Percentiles rank a stretch among this genome's conserved stretches.
Evolutionary conservation across 2,888 invertebrate species (phyloP).

Genomic region (Pyrocoelia pectoralis): DNA sequence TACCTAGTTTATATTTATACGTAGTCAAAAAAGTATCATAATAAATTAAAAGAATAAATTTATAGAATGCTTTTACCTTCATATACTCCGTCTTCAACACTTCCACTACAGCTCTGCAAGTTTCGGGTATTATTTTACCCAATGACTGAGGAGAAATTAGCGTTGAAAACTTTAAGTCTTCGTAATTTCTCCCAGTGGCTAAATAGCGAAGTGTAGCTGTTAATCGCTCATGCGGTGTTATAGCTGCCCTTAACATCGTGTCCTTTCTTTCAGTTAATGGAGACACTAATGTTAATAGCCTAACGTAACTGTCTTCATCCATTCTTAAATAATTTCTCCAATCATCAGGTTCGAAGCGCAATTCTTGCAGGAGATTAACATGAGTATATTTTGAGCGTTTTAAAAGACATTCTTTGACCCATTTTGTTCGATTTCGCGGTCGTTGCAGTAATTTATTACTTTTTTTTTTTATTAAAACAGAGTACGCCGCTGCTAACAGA

Average conservation of each 20-base stretch:
- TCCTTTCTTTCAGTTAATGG: conserved; percentile 10
- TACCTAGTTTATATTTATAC: too few relatives aligned
- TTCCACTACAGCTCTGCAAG: too few relatives aligned
- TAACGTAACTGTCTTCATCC: conserved; percentile 30
- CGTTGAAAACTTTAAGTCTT: neutral
- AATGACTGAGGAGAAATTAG: neutral
- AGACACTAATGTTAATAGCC: neutral
- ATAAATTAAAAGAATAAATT: too few relatives aligned
- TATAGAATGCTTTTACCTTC: too few relatives aligned
- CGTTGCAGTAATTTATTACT: neutral
- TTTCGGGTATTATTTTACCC: too few relatives aligned
- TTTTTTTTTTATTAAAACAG: too few relatives aligned
- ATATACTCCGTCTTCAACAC: too few relatives aligned
- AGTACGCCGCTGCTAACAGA: too few relatives aligned
- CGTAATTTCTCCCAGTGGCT: conserved; percentile 3
- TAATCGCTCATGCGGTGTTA: conserved; percentile 10
- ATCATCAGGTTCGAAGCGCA: conserved; percentile 32
- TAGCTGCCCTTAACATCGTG: neutral
- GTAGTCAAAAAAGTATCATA: too few relatives aligned
- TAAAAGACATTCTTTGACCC: conserved; percentile 5
- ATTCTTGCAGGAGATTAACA: conserved; percentile 15
- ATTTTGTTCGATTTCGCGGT: neutral
- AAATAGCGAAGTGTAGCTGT: conserved; percentile 4
- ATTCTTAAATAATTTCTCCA: conserved; percentile 39
- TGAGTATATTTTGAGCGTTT: neutral